Percentiles rank a stretch among this genome's conserved stretches.
phyloP scores from a whole-genome alignment of 2,113 vertebrate genomes.

The Cepphus grylle region DNA sequence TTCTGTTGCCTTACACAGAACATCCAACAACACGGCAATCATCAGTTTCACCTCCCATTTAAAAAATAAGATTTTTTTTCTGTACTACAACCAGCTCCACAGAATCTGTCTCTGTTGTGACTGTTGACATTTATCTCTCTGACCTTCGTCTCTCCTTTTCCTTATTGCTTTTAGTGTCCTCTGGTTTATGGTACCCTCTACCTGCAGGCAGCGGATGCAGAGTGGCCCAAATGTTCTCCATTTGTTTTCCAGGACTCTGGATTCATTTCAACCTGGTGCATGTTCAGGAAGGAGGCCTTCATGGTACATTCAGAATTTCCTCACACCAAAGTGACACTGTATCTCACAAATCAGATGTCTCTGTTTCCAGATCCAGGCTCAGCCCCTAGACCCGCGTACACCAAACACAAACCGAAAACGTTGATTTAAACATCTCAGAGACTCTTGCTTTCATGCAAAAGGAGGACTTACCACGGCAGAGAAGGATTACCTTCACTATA shows the following conservation, averaged over 20 bases:
- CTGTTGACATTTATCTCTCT: not conserved
- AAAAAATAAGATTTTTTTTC: not conserved
- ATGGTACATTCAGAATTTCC: not conserved
- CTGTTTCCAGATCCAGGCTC: not conserved
- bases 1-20: not conserved
- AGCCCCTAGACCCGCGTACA: not conserved
- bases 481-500: not conserved
- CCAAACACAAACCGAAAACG: not conserved
- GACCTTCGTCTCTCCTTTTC: not conserved
- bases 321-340: not conserved
- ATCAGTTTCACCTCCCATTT: not conserved
- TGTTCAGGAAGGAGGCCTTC: not conserved
- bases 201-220: not conserved
- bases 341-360: not conserved
- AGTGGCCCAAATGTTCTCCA: not conserved
- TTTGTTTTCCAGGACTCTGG: not conserved
- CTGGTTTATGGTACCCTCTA: not conserved
- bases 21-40: not conserved
- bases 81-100: not conserved
- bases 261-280: not conserved
- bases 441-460: not conserved
- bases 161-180: not conserved
- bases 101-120: not conserved
- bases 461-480: not conserved
- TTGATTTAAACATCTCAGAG: not conserved